phyloP scores from a whole-genome alignment of 2,113 vertebrate genomes.

The Podarcis raffonei region DNA sequence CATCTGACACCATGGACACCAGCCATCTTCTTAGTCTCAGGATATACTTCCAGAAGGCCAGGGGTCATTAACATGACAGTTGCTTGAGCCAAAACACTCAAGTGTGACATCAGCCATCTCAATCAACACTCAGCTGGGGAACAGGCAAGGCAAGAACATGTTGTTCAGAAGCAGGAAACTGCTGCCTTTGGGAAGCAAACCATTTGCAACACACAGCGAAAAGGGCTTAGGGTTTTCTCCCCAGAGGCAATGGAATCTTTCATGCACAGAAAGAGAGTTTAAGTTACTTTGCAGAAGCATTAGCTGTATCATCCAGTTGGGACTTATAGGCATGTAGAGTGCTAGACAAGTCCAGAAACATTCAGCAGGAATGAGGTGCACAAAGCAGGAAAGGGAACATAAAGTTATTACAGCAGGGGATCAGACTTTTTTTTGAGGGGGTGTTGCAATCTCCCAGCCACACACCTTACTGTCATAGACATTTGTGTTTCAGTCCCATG shows the following conservation, averaged over 20 bases:
- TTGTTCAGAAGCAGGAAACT: background rate
- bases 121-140: background rate
- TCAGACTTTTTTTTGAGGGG: background rate
- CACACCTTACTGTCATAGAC: too few relatives aligned
- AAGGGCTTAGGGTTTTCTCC: background rate
- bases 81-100: background rate
- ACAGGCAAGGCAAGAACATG: background rate
- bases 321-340: background rate
- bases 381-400: background rate
- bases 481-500: background rate
- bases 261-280: background rate
- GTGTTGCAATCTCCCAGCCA: background rate
- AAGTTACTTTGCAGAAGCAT: background rate
- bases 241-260: conserved; percentile 15
- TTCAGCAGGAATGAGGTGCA: background rate
- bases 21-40: background rate
- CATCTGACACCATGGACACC: background rate
- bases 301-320: too few relatives aligned
- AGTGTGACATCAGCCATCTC: background rate
- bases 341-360: background rate
- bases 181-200: background rate
- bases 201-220: background rate
- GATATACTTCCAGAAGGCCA: background rate
- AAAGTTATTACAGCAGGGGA: background rate
- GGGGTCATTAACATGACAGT: background rate